phyloP scores from a whole-genome alignment of 2,113 vertebrate genomes.

The Salvelinus sp. region DNA sequence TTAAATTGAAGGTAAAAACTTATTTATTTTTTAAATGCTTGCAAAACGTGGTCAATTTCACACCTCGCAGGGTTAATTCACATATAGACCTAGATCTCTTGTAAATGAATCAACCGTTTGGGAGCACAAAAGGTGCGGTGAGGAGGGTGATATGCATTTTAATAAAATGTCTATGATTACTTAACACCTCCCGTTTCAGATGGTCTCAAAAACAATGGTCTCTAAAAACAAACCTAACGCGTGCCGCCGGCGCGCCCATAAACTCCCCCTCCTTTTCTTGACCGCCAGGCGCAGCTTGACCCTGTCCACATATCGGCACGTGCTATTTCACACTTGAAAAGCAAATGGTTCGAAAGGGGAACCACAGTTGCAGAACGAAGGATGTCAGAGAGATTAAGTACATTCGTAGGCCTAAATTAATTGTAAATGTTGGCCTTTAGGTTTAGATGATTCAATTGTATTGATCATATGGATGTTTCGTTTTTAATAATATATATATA shows the following conservation, averaged over 20 bases:
- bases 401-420: not conserved
- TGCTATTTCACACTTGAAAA: slow-evolving; percentile 3
- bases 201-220: too few species aligned
- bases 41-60: too few species aligned
- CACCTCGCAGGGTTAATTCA: too few species aligned
- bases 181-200: not conserved
- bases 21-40: too few species aligned
- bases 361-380: not conserved
- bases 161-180: not conserved
- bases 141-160: not conserved
- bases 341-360: not conserved
- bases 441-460: not conserved
- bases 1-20: too few species aligned
- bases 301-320: slow-evolving; percentile 5
- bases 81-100: too few species aligned
- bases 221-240: too few species aligned
- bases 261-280: not conserved
- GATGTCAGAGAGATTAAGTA: not conserved
- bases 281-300: not conserved
- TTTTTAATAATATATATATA: not conserved
- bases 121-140: not conserved
- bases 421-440: not conserved
- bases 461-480: too few species aligned
- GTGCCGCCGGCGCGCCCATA: too few species aligned
- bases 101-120: not conserved